Evolutionary conservation across 2,888 invertebrate genomes (phyloP), one percentile per base, ranked within the genome.

Genomic region (Crematogaster levior): DNA sequence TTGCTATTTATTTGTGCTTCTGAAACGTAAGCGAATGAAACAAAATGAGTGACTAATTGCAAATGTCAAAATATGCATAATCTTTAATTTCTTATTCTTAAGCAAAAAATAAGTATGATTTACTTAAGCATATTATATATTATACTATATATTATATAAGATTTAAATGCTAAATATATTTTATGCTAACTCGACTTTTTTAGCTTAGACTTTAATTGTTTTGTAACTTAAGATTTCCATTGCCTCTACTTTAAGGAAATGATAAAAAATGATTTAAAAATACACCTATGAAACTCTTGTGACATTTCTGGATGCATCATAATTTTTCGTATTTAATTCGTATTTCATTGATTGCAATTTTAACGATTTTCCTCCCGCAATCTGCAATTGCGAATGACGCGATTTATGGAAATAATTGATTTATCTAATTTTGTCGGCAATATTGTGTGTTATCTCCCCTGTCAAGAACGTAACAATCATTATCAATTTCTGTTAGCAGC

Each of bases 371-470:
- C 9, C 24, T 40, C 43, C 21, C 21, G 37, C 5, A n/a, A n/a
- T 24, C 40, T 63, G 4, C 9, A 24, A 63, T 63, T 6, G 37
- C 3, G 9, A 1, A 40, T 15, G 34, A 30, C 15, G 6, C n/a
- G 7, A 72, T 56, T 72, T 56, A 70, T 15, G 15, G 18, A 24
- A 56, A 56, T 72, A 12, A 61, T 60, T 9, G 15, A 60, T 24
- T 12, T 6, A 7, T 46, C 12, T 27, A n/a, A 9, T 61, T 61
- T 61, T 48, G 34, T 18, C 7, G 9, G 7, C 5, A 56, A 34
- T 74, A 61, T 60, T 61, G 4, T 3, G 30, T 21, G 3, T 48
- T 61, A 46, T 48, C 24, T 58, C 0, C 1, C 15, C 21, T 34
- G 10, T 34, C 40, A 58, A 58, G 15, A 48, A 48, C 48, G 15